Percentiles rank a stretch among this genome's conserved stretches.
Conservation (phyloP, 2,797 vertebrate species). For the Galago senegalensis region DNA sequence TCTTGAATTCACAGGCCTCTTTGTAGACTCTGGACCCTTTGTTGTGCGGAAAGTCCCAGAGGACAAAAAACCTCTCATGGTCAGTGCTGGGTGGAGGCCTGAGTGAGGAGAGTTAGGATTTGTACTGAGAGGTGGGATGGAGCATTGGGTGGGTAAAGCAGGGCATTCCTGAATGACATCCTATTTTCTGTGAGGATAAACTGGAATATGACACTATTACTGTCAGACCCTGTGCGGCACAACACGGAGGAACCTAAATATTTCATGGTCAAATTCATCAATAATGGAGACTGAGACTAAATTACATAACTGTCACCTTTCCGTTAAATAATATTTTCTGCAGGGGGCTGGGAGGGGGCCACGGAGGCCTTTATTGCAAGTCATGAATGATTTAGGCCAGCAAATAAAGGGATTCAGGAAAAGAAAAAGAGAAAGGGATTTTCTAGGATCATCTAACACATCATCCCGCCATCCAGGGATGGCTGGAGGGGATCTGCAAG, state of each 20-base stretch:
- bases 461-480: neutral
- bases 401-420: constrained; percentile 86
- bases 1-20: neutral
- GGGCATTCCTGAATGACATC: constrained; percentile 78
- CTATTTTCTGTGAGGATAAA: constrained; percentile 72
- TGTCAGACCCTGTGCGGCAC: constrained; percentile 77
- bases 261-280: constrained; percentile 91
- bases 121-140: neutral
- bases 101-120: neutral
- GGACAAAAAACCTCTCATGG: neutral
- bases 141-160: neutral
- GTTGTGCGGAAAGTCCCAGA: neutral
- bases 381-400: constrained; percentile 88
- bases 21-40: neutral
- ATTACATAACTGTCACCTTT: constrained; percentile 91
- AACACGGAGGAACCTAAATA: constrained; percentile 88
- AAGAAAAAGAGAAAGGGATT: constrained; percentile 72
- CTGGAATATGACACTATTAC: constrained; percentile 84
- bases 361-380: constrained; percentile 84
- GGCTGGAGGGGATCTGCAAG: constrained; percentile 3
- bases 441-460: constrained; percentile 43
- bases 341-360: constrained; percentile 80
- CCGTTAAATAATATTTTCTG: constrained; percentile 91
- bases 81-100: neutral
- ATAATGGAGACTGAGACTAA: constrained; percentile 90